A percentile compares a stretch with the other conserved stretches of the same genome.
phyloP scores from a whole-genome alignment of 2,113 vertebrate genomes.

The Hypocryptadius cinnamomeus region DNA sequence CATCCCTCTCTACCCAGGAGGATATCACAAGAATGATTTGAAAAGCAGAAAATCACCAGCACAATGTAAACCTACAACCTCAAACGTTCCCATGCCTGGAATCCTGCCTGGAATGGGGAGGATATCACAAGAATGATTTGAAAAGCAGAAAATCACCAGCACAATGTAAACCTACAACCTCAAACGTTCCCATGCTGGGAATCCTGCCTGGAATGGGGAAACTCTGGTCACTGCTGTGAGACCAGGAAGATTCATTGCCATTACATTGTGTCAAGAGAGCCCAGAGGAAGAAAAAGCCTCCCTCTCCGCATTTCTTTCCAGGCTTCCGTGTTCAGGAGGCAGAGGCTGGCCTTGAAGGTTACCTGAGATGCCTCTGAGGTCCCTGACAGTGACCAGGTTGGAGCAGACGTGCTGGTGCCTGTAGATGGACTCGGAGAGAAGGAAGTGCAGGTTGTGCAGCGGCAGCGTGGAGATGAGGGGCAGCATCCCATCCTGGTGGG shows the following conservation, averaged over 20 bases:
- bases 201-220: rapidly evolving
- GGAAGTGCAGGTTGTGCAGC: slow-evolving; percentile 93
- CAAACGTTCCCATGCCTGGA: not conserved
- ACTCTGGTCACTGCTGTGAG: not conserved
- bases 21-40: not conserved
- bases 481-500: slow-evolving; percentile 97
- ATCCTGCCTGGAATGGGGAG: no score
- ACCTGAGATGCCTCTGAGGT: slow-evolving; percentile 88
- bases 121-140: not conserved
- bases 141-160: not conserved
- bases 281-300: not conserved
- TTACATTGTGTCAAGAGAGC: not conserved
- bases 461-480: slow-evolving; percentile 96
- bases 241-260: not conserved
- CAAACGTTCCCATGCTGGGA: not conserved
- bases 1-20: rapidly evolving
- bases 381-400: slow-evolving; percentile 84
- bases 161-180: not conserved
- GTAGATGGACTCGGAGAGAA: slow-evolving; percentile 96
- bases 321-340: not conserved
- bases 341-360: not conserved
- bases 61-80: not conserved
- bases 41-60: not conserved
- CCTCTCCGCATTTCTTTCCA: not conserved
- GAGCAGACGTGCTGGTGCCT: slow-evolving; percentile 96